Conservation (phyloP, 2,113 vertebrate species). For the Paramisgurnus dabryanus region DNA sequence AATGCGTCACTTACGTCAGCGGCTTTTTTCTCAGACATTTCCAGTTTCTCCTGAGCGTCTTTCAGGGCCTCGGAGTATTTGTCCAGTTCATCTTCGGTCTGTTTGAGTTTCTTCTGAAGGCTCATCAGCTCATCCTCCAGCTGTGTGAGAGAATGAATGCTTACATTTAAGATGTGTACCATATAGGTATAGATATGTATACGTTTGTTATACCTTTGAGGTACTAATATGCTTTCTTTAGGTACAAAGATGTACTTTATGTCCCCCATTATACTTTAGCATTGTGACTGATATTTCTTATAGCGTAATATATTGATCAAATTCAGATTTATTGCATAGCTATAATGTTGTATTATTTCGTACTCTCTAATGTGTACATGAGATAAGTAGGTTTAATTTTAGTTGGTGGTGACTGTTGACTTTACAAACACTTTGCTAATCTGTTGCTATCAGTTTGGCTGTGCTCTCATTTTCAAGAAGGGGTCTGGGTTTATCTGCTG, state of each 20-base stretch:
- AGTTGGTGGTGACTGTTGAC: constrained; percentile 44
- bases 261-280: too few relatives aligned
- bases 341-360: background rate
- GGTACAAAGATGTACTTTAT: too few relatives aligned
- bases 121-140: constrained; percentile 87
- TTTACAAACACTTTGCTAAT: constrained; percentile 50
- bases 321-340: too few relatives aligned
- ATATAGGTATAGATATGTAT: too few relatives aligned
- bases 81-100: constrained; percentile 81
- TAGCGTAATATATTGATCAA: too few relatives aligned
- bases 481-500: constrained; percentile 58
- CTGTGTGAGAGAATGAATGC: constrained; percentile 62
- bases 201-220: too few relatives aligned
- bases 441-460: constrained; percentile 44
- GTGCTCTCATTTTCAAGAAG: constrained; percentile 39
- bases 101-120: constrained; percentile 89
- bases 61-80: constrained; percentile 88
- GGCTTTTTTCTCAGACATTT: constrained; percentile 87
- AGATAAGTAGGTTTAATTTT: constrained; percentile 59
- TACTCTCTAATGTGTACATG: constrained; percentile 34
- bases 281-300: too few relatives aligned
- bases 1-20: constrained; percentile 81
- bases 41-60: constrained; percentile 90
- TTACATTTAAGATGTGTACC: background rate
- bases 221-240: too few relatives aligned